A percentile compares a stretch with the other conserved stretches of the same genome.
Conservation (phyloP, 2,797 vertebrate genomes). For the Pangasius sanitwongsei region DNA sequence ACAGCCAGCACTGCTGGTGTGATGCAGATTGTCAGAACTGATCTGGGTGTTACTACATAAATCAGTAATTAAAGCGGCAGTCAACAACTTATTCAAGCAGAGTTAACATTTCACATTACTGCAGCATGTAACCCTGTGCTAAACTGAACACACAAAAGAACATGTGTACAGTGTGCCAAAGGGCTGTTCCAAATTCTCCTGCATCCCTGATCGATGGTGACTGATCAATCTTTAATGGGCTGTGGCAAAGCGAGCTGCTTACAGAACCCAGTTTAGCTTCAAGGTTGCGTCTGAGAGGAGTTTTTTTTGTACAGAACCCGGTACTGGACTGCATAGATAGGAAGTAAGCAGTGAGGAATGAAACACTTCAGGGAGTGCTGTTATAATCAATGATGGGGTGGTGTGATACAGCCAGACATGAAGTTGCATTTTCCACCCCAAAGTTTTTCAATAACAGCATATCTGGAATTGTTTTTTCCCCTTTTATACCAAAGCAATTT, state of each 20-base stretch:
- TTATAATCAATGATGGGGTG: not conserved
- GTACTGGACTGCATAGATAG: not conserved
- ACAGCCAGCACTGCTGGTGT: not conserved
- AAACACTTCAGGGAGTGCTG: not conserved
- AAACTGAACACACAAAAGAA: not conserved
- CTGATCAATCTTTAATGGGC: conserved; percentile 44
- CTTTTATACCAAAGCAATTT: not conserved
- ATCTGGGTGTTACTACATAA: not conserved
- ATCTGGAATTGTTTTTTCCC: not conserved
- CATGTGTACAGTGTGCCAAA: not conserved
- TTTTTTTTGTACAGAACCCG: not conserved
- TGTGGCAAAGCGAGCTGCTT: not conserved
- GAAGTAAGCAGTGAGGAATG: not conserved
- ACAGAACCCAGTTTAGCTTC: not conserved
- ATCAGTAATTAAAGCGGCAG: not conserved
- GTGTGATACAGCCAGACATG: not conserved
- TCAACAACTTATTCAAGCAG: conserved; percentile 31
- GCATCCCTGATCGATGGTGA: conserved; percentile 36
- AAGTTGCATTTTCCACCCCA: not conserved
- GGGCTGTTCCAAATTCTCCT: conserved; percentile 7
- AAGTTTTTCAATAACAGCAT: not conserved
- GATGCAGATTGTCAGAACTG: conserved; percentile 6
- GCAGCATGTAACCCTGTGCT: conserved; percentile 11
- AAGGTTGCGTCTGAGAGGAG: not conserved
- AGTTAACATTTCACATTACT: conserved; percentile 26